phyloP scores from a whole-genome alignment of 2,113 vertebrate genomes.

The Hippolais icterina region DNA sequence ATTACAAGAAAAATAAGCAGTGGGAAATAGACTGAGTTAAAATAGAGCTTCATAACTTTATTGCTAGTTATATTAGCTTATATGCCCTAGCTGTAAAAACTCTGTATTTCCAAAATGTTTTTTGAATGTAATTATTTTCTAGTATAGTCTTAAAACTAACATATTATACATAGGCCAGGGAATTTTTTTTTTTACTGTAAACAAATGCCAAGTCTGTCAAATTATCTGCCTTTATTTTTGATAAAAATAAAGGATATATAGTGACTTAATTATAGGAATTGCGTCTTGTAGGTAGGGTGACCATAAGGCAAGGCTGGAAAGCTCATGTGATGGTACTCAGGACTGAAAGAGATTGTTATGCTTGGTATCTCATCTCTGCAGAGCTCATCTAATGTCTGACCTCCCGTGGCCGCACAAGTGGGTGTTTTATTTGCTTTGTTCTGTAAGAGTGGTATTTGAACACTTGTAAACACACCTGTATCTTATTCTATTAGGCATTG shows the following conservation, averaged over 20 bases:
- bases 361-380: not conserved
- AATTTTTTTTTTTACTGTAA: not conserved
- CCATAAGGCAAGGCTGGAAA: not conserved
- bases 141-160: not conserved
- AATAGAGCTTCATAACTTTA: not conserved
- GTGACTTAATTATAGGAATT: not conserved
- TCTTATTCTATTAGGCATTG: not conserved
- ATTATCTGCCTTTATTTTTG: not conserved
- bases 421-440: not conserved
- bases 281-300: not conserved
- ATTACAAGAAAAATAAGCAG: not conserved
- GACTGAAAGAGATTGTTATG: not conserved
- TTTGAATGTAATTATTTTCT: not conserved
- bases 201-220: not conserved
- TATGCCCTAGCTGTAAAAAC: not conserved
- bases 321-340: not conserved
- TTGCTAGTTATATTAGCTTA: not conserved
- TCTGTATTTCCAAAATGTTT: not conserved
- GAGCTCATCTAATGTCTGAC: not conserved
- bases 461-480: not conserved
- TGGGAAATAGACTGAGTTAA: not conserved
- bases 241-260: not conserved
- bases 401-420: not conserved
- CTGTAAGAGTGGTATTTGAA: not conserved
- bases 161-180: not conserved